Evolutionary conservation across 2,888 invertebrate species (phyloP), one percentile per base, ranked within the genome.

Genomic region (Tanypteryx hageni): DNA sequence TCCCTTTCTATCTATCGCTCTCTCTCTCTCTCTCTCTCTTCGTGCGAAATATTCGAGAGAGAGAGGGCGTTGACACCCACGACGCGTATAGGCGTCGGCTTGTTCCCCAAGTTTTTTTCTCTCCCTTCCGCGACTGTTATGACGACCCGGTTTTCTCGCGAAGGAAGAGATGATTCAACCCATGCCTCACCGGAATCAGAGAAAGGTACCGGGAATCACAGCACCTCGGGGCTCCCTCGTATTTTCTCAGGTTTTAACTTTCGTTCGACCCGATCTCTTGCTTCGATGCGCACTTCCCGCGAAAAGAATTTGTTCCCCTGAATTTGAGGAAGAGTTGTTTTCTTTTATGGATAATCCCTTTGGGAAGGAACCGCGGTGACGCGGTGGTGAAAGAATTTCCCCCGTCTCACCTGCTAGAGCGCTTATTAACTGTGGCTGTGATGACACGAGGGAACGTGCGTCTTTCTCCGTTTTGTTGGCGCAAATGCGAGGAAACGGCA

Each of bases 101-200:
- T 44, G 44, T 68, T 13, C 68, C n/a, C 22, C 11, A 13, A 10
- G 22, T 76, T 27, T 22, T 76, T 27, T 27, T 5, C 44, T 44
- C 44, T 44, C 44, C 5, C 44, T 44, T 3, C 5, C 44, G 44
- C 44, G 44, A 44, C 44, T 44, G 44, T 44, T 44, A 27, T 76
- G 76, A 76, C 76, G 76, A 76, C 76, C 76, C 76, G 76, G 27
- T 76, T 76, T 76, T 76, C 76, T 76, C 27, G 7, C 76, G 27
- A 76, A 76, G 22, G 18, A 64, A 64, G 64, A 64, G 14, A n/a
- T 27, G 76, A 76, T 76, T 76, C 76, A 27, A 76, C 1, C 68
- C 18, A 18, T 18, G n/a, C 76, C 27, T 76, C 76, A 27, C 76
- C 13, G 76, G 76, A 76, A 76, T 76, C 27, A n/a, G 22, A 76